A percentile compares a stretch with the other conserved stretches of the same genome.
These are phyloP conservation scores for Sialis lutaria DNA, from an alignment of 2,888 invertebrate genomes.

Conservation along the genomic window DNA sequence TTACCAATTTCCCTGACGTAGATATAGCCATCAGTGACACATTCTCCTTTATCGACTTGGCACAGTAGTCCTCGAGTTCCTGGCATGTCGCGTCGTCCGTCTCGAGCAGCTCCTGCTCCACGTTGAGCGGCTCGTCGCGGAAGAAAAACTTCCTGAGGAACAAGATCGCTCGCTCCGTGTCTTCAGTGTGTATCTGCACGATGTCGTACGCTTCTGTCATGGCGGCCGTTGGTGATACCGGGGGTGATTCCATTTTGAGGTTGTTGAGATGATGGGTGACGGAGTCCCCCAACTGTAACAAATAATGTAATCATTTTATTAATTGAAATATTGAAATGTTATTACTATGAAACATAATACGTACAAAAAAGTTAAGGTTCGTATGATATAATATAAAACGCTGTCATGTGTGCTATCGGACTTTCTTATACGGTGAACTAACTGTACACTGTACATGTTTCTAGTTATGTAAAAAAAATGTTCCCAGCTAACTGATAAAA, in stretches of 20 bases:
- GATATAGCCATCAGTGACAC: slow-evolving; percentile 44
- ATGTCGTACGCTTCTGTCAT: slow-evolving; percentile 24
- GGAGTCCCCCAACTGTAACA: slow-evolving; percentile 4
- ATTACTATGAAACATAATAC: not conserved
- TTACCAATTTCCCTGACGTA: slow-evolving; percentile 31
- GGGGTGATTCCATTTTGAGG: slow-evolving; percentile 8
- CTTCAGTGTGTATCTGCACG: slow-evolving; percentile 24
- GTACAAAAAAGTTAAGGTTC: too few relatives aligned
- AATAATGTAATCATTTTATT: not conserved
- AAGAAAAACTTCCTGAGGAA: slow-evolving; percentile 46
- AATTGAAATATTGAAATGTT: not conserved
- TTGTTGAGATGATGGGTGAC: slow-evolving; percentile 4
- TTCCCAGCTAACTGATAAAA: too few relatives aligned
- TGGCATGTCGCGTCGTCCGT: slow-evolving; percentile 37
- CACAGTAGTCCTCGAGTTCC: slow-evolving; percentile 34
- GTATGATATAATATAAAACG: too few relatives aligned
- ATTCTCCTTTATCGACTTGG: slow-evolving; percentile 38
- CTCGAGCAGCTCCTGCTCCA: slow-evolving; percentile 39
- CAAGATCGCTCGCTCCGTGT: slow-evolving; percentile 30
- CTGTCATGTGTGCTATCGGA: too few relatives aligned
- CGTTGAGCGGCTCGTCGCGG: slow-evolving; percentile 53
- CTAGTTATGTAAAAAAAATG: too few relatives aligned
- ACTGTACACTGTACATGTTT: too few relatives aligned
- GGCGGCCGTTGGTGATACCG: slow-evolving; percentile 6
- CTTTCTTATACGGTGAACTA: too few relatives aligned